Base-by-base conservation (phyloP, 1,140 invertebrate genomes). In the Arion vulgaris region DNA sequence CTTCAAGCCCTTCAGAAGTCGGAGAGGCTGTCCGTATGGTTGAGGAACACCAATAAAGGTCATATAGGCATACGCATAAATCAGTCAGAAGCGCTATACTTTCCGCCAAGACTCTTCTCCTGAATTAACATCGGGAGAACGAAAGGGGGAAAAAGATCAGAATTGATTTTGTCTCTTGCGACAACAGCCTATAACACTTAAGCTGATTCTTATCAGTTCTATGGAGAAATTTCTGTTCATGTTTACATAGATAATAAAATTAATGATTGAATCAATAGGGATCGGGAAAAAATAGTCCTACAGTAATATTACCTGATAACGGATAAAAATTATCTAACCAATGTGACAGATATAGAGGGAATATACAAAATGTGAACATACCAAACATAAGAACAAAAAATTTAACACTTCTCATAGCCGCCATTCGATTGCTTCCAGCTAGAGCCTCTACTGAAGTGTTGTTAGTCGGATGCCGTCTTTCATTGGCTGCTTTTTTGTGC, bases 311-410 rank as follows among this genome's bases (percentile, higher is more conserved):
- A 11, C 32, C 62, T 34, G n/a, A 7, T 5, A 66, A 7, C 5
- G 4, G 17, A 32, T 34, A 34, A 32, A 15, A 66, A 23, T 7
- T 7, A 11, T 2, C 62, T 11, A 34, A 28, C 1, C 62, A n/a
- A 5, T 5, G n/a, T 66, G 5, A 17, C 4, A n/a, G 32, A 7
- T 0, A 17, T 17, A 28, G 62, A 28, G 11, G 62, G 17, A 28
- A 28, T 9, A 32, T 7, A 66, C 2, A 17, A 4, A 0, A 32
- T 9, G 28, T 32, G 32, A 2, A n/a, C n/a, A 66, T 28, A 7
- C 62, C n/a, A 66, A 66, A 66, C 62, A 66, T 66, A n/a, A 7
- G 9, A 66, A 17, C 62, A 66, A 66, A 66, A 32, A 66, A 66
- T 28, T 66, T 66, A 7, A 66, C 62, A 66, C 62, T 66, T n/a